Conservation (phyloP, 2,888 invertebrate species). For the Morinoia aosen region DNA sequence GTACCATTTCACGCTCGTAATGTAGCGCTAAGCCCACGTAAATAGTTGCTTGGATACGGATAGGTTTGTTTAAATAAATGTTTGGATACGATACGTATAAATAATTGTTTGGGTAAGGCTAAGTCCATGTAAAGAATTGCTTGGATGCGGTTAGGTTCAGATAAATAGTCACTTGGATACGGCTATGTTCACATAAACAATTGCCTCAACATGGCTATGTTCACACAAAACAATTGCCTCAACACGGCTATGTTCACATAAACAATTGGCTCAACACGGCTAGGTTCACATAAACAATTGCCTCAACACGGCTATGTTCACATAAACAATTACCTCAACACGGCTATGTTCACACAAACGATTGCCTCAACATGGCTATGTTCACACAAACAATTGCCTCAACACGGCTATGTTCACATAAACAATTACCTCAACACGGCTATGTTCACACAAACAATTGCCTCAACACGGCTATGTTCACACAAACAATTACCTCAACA, state of each 20-base stretch:
- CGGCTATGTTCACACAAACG: neutral
- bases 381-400: neutral
- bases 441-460: neutral
- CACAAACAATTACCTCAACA: too few species aligned
- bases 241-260: neutral
- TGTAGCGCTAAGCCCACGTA: neutral
- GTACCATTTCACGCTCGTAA: neutral
- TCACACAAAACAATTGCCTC: too few species aligned
- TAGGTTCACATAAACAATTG: too few species aligned
- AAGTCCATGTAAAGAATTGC: too few species aligned
- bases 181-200: neutral
- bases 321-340: neutral
- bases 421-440: neutral
- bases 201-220: neutral
- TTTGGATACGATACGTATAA: too few species aligned
- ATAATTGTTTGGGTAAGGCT: too few species aligned
- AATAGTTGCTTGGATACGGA: neutral
- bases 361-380: neutral
- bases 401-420: neutral
- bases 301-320: neutral
- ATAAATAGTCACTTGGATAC: too few species aligned
- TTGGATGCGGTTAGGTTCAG: too few species aligned
- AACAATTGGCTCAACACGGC: neutral
- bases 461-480: neutral
- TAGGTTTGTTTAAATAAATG: neutral